Conservation (phyloP, 2,888 invertebrate species). For the Anoplius nigerrimus region DNA sequence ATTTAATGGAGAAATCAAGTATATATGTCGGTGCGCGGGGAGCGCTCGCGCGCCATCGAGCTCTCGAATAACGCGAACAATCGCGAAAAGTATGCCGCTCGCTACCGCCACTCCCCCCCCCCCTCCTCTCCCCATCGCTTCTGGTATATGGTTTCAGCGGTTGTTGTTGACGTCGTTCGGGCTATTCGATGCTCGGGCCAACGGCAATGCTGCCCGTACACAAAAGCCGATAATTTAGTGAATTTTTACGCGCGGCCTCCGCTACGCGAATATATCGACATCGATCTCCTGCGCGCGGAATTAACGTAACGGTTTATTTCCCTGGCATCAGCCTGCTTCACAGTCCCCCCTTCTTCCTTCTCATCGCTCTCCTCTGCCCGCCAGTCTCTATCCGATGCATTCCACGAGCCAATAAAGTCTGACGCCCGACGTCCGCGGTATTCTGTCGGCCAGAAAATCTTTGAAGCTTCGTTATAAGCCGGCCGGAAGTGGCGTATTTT, state of each 20-base stretch:
- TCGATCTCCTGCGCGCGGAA: slow-evolving; percentile 27
- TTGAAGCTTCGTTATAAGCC: background rate
- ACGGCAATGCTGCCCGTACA: slow-evolving; percentile 18
- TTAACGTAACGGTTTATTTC: slow-evolving; percentile 39
- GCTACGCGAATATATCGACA: slow-evolving; percentile 26
- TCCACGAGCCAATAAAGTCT: slow-evolving; percentile 3
- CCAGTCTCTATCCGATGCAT: no score
- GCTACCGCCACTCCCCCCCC: no score
- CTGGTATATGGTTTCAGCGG: slow-evolving; percentile 33
- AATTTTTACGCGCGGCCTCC: slow-evolving; percentile 38
- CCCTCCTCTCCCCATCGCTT: no score
- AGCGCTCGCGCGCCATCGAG: slow-evolving; percentile 31
- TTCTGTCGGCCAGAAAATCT: slow-evolving; percentile 10
- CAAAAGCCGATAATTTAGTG: slow-evolving; percentile 42
- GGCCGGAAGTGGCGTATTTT: no score
- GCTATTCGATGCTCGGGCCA: slow-evolving; percentile 17
- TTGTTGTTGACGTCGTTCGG: slow-evolving; percentile 22
- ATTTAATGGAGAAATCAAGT: slow-evolving; percentile 54
- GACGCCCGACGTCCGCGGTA: no score
- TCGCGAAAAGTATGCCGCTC: slow-evolving; percentile 44
- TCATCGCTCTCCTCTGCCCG: slow-evolving; percentile 20
- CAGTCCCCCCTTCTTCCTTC: slow-evolving; percentile 21
- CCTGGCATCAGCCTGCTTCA: no score
- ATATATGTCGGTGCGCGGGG: slow-evolving; percentile 28
- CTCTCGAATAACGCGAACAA: slow-evolving; percentile 38